Percentiles rank a stretch among this genome's conserved stretches.
phyloP scores from a whole-genome alignment of 2,888 invertebrate species.

The Thecophora atra region DNA sequence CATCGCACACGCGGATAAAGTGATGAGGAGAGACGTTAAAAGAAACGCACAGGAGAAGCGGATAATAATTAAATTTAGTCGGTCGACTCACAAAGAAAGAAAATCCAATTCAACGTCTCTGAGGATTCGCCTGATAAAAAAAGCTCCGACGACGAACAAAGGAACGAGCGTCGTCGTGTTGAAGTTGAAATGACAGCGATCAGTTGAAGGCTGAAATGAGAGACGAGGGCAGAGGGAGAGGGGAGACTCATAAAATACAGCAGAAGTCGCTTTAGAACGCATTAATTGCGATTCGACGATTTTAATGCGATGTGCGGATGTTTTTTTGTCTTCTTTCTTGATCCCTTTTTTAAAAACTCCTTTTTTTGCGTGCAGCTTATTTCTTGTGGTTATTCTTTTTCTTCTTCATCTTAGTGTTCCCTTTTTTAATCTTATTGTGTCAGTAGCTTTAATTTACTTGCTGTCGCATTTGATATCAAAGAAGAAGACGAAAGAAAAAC shows the following conservation, averaged over 20 bases:
- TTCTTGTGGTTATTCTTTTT: not conserved
- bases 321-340: constrained; percentile 8
- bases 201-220: not conserved
- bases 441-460: constrained; percentile 26
- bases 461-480: constrained; percentile 23
- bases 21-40: not conserved
- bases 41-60: not conserved
- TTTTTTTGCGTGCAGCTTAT: not conserved
- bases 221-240: constrained; percentile 8
- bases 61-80: constrained; percentile 34
- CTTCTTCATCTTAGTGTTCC: not conserved
- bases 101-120: constrained; percentile 17
- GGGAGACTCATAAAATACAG: constrained; percentile 47
- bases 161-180: not conserved
- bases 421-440: not conserved
- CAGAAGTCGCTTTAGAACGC: constrained; percentile 60
- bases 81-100: constrained; percentile 28
- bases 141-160: constrained; percentile 2
- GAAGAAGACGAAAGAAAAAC: not conserved
- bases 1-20: not conserved
- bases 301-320: constrained; percentile 21
- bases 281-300: constrained; percentile 62
- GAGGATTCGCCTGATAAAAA: constrained; percentile 17
- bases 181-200: constrained; percentile 9
- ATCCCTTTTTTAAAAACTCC: not conserved